A percentile compares a stretch with the other conserved stretches of the same genome.
Conservation (phyloP, 2,888 invertebrate genomes). For the Lepeophtheirus nordmannii region DNA sequence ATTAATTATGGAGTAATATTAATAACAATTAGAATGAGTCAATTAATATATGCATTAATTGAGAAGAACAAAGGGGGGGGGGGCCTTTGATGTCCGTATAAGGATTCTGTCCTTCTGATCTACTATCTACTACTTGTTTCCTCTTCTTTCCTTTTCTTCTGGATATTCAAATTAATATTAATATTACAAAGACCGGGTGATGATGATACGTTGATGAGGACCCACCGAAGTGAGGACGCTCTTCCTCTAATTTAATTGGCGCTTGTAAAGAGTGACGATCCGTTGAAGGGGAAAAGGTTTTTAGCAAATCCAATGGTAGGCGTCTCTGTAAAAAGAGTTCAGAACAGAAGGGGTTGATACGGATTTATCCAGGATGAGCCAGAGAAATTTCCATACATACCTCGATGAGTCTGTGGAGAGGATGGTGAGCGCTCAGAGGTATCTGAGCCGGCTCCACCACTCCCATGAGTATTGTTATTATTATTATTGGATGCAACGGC, state of each 20-base stretch:
- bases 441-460: not conserved
- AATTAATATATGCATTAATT: too few relatives aligned
- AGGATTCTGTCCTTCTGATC: too few relatives aligned
- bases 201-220: too few relatives aligned
- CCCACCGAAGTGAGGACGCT: too few relatives aligned
- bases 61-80: too few relatives aligned
- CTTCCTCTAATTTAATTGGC: constrained; percentile 5
- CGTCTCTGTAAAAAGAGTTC: constrained; percentile 1
- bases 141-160: too few relatives aligned
- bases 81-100: too few relatives aligned
- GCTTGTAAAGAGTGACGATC: constrained; percentile 12
- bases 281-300: constrained; percentile 20
- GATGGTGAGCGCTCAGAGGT: not conserved
- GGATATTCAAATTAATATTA: too few relatives aligned
- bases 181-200: too few relatives aligned
- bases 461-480: not conserved
- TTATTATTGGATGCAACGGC: not conserved
- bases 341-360: not conserved
- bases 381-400: constrained; percentile 1
- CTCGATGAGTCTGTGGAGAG: not conserved
- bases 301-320: constrained; percentile 21
- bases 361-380: constrained; percentile 4
- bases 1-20: too few relatives aligned
- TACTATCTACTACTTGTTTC: too few relatives aligned
- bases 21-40: too few relatives aligned